These are phyloP conservation scores for Cryptophagus acutangulus DNA, from an alignment of 2,888 invertebrate species.

Conservation along the genomic window DNA sequence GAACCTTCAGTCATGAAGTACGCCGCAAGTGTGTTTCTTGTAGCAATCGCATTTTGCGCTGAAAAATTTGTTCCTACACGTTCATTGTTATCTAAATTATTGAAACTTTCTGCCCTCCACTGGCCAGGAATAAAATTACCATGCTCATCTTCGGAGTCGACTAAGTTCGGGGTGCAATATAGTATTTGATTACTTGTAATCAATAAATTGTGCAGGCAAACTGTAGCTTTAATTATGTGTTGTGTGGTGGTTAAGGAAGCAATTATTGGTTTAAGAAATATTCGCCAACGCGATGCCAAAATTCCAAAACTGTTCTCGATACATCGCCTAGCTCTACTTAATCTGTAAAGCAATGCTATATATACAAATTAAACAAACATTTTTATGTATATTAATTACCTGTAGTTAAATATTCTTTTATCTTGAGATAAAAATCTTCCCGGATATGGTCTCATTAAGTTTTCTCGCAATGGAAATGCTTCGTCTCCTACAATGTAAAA, in stretches of 20 bases:
- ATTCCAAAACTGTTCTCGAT: slow-evolving; percentile 24
- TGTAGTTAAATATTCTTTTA: slow-evolving; percentile 17
- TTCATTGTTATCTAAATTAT: background rate
- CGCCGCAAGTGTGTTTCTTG: background rate
- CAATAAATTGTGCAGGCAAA: slow-evolving; percentile 20
- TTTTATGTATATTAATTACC: too few species aligned
- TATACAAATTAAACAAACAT: too few species aligned
- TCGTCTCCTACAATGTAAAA: slow-evolving; percentile 13
- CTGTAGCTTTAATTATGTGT: slow-evolving; percentile 21
- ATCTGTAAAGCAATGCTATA: slow-evolving; percentile 15
- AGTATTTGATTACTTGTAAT: too few species aligned
- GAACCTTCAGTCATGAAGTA: background rate
- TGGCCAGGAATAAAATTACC: too few species aligned
- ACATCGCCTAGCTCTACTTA: slow-evolving; percentile 16
- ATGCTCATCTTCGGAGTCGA: too few species aligned
- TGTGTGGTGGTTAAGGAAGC: slow-evolving; percentile 17
- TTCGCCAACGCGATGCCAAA: slow-evolving; percentile 19
- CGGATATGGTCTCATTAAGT: slow-evolving; percentile 18
- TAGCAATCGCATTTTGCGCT: background rate
- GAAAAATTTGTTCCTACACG: background rate
- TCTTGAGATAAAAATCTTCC: slow-evolving; percentile 9
- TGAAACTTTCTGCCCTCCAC: background rate
- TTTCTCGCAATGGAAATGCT: slow-evolving; percentile 18
- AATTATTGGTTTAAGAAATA: slow-evolving; percentile 17
- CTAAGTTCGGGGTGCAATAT: too few species aligned